These are phyloP conservation scores for Branchinecta lindahli DNA, from an alignment of 1,140 invertebrate species.

Conservation along the genomic window DNA sequence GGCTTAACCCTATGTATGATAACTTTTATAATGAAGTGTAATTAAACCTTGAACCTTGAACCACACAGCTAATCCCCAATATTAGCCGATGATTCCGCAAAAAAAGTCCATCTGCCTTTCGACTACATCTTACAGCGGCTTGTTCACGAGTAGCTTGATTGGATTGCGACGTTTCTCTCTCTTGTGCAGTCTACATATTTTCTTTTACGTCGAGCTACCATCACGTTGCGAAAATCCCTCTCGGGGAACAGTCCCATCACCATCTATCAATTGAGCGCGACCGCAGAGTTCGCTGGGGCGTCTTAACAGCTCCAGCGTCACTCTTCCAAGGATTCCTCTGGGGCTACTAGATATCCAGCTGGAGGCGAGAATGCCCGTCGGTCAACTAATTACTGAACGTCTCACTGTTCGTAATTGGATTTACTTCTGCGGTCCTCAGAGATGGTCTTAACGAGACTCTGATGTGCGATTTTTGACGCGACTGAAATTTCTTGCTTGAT, in stretches of 20 bases:
- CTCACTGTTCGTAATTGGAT: background rate
- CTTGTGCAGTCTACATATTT: no score
- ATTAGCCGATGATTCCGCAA: no score
- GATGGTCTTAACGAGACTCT: constrained; percentile 8
- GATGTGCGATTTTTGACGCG: constrained; percentile 2
- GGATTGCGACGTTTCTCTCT: no score
- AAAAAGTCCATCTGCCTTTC: no score
- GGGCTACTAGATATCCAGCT: background rate
- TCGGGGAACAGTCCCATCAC: background rate
- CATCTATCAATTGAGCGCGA: constrained; percentile 2
- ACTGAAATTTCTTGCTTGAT: background rate
- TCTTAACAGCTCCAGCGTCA: constrained; percentile 2
- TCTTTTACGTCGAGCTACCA: no score
- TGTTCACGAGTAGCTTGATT: no score
- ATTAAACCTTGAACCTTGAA: no score
- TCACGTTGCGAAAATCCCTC: no score
- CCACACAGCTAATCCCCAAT: no score
- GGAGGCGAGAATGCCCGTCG: background rate
- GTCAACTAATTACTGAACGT: constrained; percentile 8
- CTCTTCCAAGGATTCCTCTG: background rate
- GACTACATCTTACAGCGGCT: no score
- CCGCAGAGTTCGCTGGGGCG: background rate
- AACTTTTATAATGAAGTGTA: no score
- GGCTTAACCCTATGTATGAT: no score
- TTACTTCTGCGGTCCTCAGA: background rate